Conservation (phyloP, 92 coral and sea anemone species). For the Palythoa heliodiscus region DNA sequence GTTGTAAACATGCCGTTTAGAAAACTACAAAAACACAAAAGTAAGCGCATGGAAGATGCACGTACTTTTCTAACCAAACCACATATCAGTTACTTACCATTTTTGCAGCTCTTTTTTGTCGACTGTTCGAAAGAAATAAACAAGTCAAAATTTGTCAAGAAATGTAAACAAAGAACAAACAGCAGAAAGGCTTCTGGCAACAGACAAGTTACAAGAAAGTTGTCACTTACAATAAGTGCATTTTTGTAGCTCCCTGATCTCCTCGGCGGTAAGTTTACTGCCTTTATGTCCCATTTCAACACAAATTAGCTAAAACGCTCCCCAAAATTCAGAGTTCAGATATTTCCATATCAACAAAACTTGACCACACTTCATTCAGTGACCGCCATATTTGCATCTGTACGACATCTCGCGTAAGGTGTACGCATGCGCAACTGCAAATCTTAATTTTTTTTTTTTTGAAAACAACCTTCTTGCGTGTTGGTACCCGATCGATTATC, state of each 20-base stretch:
- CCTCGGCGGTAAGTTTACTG: slow-evolving; percentile 92
- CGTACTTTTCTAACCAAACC: neutral
- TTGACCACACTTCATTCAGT: slow-evolving; percentile 38
- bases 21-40: neutral
- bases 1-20: slow-evolving; percentile 15
- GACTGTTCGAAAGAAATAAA: slow-evolving; percentile 63
- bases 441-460: no score
- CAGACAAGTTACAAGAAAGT: slow-evolving; percentile 40
- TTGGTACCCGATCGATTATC: no score
- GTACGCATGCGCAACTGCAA: neutral
- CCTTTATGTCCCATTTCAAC: slow-evolving; percentile 88
- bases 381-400: slow-evolving; percentile 47
- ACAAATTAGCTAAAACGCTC: slow-evolving; percentile 16
- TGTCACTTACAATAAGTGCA: slow-evolving; percentile 92
- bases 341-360: slow-evolving; percentile 44
- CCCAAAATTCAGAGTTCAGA: slow-evolving; percentile 40
- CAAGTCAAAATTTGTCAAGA: slow-evolving; percentile 33
- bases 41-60: neutral
- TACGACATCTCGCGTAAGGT: neutral
- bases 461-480: no score
- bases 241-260: slow-evolving; percentile 91
- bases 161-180: slow-evolving; percentile 57
- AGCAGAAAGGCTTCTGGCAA: slow-evolving; percentile 43
- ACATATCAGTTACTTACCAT: slow-evolving; percentile 71
- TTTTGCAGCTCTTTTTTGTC: slow-evolving; percentile 97